Evolutionary conservation across 2,888 invertebrate genomes (phyloP).

Genomic region (Nipponacmea schrenckii): DNA sequence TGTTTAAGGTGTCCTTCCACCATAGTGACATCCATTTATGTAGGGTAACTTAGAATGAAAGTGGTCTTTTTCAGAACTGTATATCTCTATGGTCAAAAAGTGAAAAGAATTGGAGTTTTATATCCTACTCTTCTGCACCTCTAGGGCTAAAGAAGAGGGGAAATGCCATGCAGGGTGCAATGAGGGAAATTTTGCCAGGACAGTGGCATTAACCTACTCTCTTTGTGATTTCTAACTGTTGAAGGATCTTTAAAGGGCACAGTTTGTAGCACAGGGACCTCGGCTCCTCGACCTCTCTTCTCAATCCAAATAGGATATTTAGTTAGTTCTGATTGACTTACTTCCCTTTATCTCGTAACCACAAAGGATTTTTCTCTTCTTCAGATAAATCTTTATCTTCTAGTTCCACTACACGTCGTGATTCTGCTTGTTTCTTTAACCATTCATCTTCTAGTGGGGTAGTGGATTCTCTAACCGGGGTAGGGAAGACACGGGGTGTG

Average conservation of each 20-base stretch:
- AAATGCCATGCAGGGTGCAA: no score
- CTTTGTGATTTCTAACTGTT: no score
- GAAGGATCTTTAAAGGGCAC: neutral
- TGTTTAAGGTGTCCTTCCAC: neutral
- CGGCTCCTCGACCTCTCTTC: neutral
- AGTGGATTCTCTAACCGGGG: constrained; percentile 76
- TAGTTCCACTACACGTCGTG: constrained; percentile 77
- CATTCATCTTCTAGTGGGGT: constrained; percentile 77
- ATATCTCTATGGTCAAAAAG: neutral
- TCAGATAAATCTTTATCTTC: constrained; percentile 72
- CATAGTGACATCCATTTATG: no score
- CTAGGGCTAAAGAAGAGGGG: no score
- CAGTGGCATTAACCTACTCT: no score
- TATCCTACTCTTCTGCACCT: no score
- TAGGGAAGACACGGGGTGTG: constrained; percentile 82
- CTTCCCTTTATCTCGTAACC: constrained; percentile 85
- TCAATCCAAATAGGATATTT: neutral
- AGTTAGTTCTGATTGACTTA: constrained; percentile 62
- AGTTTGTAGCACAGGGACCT: neutral
- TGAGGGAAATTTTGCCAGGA: no score
- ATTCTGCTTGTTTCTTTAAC: constrained; percentile 81
- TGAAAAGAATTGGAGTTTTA: neutral
- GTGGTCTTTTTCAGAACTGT: no score
- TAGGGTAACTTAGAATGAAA: no score
- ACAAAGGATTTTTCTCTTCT: constrained; percentile 85